Evolutionary conservation across 2,797 vertebrate species (phyloP), one percentile per base, ranked within the genome.

Genomic region (Periparus ater): DNA sequence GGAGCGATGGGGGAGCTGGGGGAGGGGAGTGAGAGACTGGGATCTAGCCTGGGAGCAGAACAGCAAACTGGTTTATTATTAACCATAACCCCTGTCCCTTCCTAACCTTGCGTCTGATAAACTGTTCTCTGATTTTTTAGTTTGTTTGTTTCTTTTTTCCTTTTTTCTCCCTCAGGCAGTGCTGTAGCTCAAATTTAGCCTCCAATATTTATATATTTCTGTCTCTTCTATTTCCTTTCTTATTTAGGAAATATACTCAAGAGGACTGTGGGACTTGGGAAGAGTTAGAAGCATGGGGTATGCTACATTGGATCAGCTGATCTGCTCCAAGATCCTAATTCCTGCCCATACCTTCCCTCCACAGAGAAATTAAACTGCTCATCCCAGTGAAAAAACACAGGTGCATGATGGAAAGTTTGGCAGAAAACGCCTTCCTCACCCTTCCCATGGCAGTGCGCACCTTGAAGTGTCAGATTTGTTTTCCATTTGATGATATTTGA

Each of bases 181-280:
- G 72, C 90, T 93, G 63, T 76, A 94, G 48, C 88, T 96, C 68
- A 92, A 54, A 77, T 94, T 92, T 89, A 87, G 65, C 23, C 75
- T 91, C 74, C 68, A 92, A 85, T 96, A 91, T 95, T 97, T 96
- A 58, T 90, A 74, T 96, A 48, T 91, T 90, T 92, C 86, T 92
- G 92, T 94, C 95, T 88, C 77, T 95, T 94, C 87, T 94, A n/a
- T 89, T 96, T 96, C 77, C 42, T 84, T 88, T 93, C 65, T 81
- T 87, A 65, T 82, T 94, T 95, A 91, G 72, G 84, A 94, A 93
- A 93, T 74, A 82, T 40, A 85, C 77, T 85, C 57, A 85, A 77
- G 83, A 90, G 77, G 70, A 88, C 79, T 92, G 53, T 90, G 74
- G 80, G 72, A 92, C 40, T 55, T 73, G 66, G 55, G 38, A 88